These are phyloP conservation scores for Girardinus metallicus DNA, from an alignment of 2,797 vertebrate genomes.

Conservation along the genomic window DNA sequence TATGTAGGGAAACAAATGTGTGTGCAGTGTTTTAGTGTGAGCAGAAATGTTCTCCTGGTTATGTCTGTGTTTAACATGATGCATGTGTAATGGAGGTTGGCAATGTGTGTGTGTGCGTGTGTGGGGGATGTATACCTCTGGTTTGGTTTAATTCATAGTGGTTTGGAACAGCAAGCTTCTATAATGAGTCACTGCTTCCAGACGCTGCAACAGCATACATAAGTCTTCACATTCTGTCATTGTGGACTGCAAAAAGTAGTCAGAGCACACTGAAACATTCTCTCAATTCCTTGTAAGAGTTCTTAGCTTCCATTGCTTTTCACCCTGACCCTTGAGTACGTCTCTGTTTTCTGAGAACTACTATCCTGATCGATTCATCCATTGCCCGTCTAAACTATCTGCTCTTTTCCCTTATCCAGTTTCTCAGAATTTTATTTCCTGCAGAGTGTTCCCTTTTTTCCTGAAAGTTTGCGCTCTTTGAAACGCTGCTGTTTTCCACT, in stretches of 20 bases:
- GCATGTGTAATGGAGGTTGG: neutral
- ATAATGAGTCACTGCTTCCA: conserved; percentile 80
- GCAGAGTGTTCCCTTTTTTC: conserved; percentile 13
- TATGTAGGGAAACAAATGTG: conserved; percentile 25
- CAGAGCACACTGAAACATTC: conserved; percentile 25
- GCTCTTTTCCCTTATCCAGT: conserved; percentile 18
- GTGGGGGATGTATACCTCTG: conserved; percentile 24
- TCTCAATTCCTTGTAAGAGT: neutral
- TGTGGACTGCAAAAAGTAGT: conserved; percentile 23
- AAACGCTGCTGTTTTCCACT: conserved; percentile 1
- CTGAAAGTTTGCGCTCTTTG: neutral
- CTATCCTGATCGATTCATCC: conserved; percentile 42
- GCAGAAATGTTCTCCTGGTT: neutral
- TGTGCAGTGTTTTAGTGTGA: neutral
- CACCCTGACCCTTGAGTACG: neutral
- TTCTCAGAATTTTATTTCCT: conserved; percentile 10
- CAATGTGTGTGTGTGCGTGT: conserved; percentile 12
- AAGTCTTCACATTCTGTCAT: conserved; percentile 19
- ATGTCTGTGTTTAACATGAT: conserved; percentile 19
- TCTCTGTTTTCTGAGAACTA: conserved; percentile 31
- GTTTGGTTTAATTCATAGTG: conserved; percentile 66
- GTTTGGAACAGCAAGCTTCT: conserved; percentile 66
- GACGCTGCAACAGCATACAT: conserved; percentile 29
- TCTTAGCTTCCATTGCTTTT: conserved; percentile 27
- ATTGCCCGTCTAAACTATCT: conserved; percentile 2